Evolutionary conservation across 2,888 invertebrate species (phyloP), one percentile per base, ranked within the genome.

Genomic region (Athalia rosae): DNA sequence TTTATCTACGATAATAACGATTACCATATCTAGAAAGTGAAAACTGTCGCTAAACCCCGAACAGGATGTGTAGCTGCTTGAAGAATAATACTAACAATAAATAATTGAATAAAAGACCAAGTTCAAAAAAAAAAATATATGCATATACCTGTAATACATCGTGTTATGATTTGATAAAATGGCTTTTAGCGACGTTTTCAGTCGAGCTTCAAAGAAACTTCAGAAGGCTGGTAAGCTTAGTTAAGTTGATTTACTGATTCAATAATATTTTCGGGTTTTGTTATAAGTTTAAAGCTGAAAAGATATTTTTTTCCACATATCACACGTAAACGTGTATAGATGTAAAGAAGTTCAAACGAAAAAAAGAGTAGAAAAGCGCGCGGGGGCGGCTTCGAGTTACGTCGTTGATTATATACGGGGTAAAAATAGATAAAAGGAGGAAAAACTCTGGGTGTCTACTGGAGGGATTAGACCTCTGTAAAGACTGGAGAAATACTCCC

Each of bases 221-320:
- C 50, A 74, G 63, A 63, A 41, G 59, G 43, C 13, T 7, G 74
- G 61, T 7, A 15, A 71, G 47, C 63, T 63, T 74, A 77, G 73
- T 73, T 64, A 63, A 74, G 76, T 76, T 76, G 78, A 78, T 78
- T 76, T 78, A 76, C 76, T 58, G 28, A 66, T 78, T 78, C 66
- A 66, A 78, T 76, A 78, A 78, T 76, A 78, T 76, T 78, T 78
- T 76, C 76, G 73, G 64, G 47, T 76, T 78, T 78, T 78, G 76
- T 76, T 78, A 63, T 8, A 3, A 58, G 41, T 71, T 53, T 43
- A 71, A 71, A 58, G 56, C 71, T 45, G 50, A 71, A 71, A 71
- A 43, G 9, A 8, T 50, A 28, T 50, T 48, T 64, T 64, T 47
- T 47, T 13, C 5, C 47, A 4, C 13, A 7, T 50, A 45, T 43